These are phyloP conservation scores for Nestor notabilis DNA, from an alignment of 2,113 vertebrate genomes.

Conservation along the genomic window DNA sequence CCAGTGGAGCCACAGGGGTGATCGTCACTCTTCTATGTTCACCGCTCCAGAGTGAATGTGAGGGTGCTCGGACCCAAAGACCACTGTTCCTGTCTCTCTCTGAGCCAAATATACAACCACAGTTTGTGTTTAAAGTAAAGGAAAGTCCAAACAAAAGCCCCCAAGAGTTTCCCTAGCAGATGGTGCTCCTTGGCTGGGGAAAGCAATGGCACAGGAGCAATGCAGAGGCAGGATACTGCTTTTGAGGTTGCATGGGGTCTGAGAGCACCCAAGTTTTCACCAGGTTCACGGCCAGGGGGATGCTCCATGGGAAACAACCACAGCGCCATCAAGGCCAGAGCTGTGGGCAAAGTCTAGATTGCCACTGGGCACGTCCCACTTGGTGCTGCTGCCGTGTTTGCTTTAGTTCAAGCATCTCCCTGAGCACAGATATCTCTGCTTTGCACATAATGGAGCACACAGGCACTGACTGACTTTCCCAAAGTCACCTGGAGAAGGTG, in stretches of 20 bases:
- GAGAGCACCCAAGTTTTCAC: not conserved
- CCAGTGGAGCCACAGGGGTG: not conserved
- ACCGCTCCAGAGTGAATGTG: not conserved
- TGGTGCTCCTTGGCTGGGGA: not conserved
- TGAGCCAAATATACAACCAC: not conserved
- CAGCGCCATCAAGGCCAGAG: not conserved
- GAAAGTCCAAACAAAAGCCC: not conserved
- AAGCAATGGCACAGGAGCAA: not conserved
- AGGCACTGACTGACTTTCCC: not conserved
- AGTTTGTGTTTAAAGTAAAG: not conserved
- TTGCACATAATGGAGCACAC: not conserved
- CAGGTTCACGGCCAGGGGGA: not conserved
- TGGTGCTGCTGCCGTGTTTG: not conserved
- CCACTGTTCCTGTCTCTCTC: not conserved
- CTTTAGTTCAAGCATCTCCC: not conserved
- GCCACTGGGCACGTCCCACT: not conserved
- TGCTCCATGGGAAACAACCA: not conserved
- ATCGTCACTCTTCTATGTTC: not conserved
- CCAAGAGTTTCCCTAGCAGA: not conserved
- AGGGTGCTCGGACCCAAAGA: not conserved
- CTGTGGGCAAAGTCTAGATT: not conserved
- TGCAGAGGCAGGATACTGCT: not conserved
- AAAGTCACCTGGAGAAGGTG: not conserved
- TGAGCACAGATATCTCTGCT: not conserved
- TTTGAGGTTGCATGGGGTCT: rapidly evolving